Evolutionary conservation across 2,888 invertebrate species (phyloP), one percentile per base, ranked within the genome.

Genomic region (Amphipyra berbera): DNA sequence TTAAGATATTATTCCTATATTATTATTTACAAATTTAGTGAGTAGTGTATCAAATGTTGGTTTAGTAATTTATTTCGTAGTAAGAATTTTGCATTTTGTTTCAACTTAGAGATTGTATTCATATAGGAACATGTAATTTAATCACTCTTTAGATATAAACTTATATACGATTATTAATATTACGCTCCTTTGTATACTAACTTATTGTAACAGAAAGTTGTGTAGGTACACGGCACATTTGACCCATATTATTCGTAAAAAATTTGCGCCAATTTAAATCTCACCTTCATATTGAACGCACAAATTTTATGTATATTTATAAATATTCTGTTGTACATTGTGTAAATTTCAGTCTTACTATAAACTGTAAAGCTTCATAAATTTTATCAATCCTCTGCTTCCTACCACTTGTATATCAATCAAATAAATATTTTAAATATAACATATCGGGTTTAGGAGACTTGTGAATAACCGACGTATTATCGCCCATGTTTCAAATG

Each of bases 1-100:
- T 87, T 92, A 91, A 93, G 91, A 90, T 92, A 92, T 90, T 91
- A 92, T 90, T 88, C 86, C 84, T 91, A 88, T 84, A 82, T 89
- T 85, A 82, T 89, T 88, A 86, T 91, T 88, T 88, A 93, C 90
- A 92, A 92, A 90, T 84, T 85, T 90, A 91, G 88, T 79, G 84
- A 89, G 78, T 87, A 80, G 77, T 81, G 80, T 81, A 82, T 75
- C 77, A 81, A 81, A 75, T 79, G 82, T 85, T 83, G 83, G 82
- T 83, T 83, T 90, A 91, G 84, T 92, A 90, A 93, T 92, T 93
- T 92, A 93, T 93, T 92, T 88, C 84, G 83, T 82, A 82, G 77
- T 90, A 90, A 90, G 88, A 83, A 85, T 90, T 88, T 92, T 91
- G 92, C 92, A 93, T 94, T 94, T 85, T 88, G 86, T 83, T 88